phyloP scores from a whole-genome alignment of 2,797 vertebrate species.

The Neostethus bicornis region DNA sequence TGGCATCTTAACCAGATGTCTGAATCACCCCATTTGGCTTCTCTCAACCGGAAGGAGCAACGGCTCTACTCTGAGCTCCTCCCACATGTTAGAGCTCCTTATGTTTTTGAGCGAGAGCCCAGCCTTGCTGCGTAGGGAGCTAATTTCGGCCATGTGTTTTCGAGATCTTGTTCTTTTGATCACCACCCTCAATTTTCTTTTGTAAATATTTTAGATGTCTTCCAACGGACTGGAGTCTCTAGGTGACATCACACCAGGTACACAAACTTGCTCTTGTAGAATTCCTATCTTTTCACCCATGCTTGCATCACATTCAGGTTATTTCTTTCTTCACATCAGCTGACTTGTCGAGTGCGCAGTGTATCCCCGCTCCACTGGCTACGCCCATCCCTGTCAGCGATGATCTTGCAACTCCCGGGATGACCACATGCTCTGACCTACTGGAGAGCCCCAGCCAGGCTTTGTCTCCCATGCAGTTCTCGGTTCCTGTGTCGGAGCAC shows the following conservation, averaged over 20 bases:
- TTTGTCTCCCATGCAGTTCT: constrained; percentile 78
- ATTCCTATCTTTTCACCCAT: not conserved
- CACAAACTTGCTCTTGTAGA: not conserved
- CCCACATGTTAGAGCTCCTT: too few species aligned
- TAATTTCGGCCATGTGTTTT: too few species aligned
- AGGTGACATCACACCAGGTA: constrained; percentile 94
- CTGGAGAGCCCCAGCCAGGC: constrained; percentile 79
- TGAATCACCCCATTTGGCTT: too few species aligned
- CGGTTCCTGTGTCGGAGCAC: constrained; percentile 88
- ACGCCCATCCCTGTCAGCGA: constrained; percentile 85
- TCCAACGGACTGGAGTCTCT: constrained; percentile 90
- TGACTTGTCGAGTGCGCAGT: constrained; percentile 82
- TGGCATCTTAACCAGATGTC: too few species aligned
- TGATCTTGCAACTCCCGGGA: constrained; percentile 75
- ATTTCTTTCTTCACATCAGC: constrained; percentile 40
- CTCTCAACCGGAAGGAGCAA: too few species aligned
- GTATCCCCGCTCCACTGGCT: constrained; percentile 84
- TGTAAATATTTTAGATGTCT: constrained; percentile 80
- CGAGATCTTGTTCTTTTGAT: too few species aligned
- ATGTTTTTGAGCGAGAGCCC: too few species aligned
- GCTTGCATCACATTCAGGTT: not conserved
- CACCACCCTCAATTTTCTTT: too few species aligned
- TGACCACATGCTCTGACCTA: constrained; percentile 78
- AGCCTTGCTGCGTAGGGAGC: too few species aligned
- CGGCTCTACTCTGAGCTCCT: too few species aligned